phyloP scores from a whole-genome alignment of 2,113 vertebrate genomes.

The Excalfactoria chinensis region DNA sequence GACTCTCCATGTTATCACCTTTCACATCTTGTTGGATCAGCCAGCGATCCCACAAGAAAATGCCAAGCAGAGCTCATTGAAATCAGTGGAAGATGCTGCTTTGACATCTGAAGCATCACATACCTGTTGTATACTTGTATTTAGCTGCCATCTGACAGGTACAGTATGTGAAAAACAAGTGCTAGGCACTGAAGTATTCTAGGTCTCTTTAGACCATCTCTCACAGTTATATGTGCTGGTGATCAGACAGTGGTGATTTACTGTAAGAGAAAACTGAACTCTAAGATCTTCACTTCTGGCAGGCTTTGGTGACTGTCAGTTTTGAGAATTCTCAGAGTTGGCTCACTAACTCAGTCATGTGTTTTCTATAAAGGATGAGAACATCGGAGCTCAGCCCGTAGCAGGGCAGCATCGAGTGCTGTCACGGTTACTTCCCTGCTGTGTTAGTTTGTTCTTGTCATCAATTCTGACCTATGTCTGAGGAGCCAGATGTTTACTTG shows the following conservation, averaged over 20 bases:
- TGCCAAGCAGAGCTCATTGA: conserved; percentile 44
- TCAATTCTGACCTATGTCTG: neutral
- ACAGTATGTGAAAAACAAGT: conserved; percentile 54
- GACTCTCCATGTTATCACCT: conserved; percentile 49
- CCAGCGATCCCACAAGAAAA: conserved; percentile 59
- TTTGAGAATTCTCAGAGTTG: neutral
- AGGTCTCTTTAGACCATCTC: neutral
- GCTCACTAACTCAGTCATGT: neutral
- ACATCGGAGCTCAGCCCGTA: neutral
- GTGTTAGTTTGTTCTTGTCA: conserved; percentile 1
- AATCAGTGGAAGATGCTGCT: conserved; percentile 66
- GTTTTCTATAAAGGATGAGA: conserved; percentile 3
- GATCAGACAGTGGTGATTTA: neutral
- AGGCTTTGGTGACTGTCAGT: neutral
- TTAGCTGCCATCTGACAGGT: conserved; percentile 69
- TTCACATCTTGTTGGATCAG: conserved; percentile 59
- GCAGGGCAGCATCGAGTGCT: conserved; percentile 6
- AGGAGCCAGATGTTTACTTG: conserved; percentile 36
- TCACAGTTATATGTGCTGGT: neutral
- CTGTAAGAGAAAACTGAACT: neutral
- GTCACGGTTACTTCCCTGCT: conserved; percentile 18
- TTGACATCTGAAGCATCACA: conserved; percentile 53
- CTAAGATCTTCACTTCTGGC: neutral
- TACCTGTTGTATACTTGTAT: conserved; percentile 45
- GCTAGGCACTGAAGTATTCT: neutral